These are phyloP conservation scores for Polyodon spathula DNA, from an alignment of 2,113 vertebrate genomes.

Conservation along the genomic window DNA sequence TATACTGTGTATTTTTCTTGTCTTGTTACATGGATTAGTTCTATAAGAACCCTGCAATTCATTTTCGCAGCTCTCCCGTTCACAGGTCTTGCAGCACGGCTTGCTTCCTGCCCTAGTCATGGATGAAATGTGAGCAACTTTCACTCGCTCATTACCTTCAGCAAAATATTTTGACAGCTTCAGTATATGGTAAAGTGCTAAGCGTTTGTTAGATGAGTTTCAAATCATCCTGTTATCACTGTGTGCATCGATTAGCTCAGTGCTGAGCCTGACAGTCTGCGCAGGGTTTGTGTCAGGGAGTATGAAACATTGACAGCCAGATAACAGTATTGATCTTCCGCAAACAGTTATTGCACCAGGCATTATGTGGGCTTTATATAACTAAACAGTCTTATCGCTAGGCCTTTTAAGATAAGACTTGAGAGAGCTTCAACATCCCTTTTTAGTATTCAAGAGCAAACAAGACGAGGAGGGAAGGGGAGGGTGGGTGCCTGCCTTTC, in stretches of 20 bases:
- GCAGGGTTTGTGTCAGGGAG: slow-evolving; percentile 47
- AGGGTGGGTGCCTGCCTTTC: too few species aligned
- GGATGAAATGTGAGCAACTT: slow-evolving; percentile 39
- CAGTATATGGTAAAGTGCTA: slow-evolving; percentile 44
- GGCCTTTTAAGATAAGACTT: slow-evolving; percentile 16
- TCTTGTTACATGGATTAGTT: too few species aligned
- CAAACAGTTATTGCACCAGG: slow-evolving; percentile 45
- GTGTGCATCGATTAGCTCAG: slow-evolving; percentile 55
- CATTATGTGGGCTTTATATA: slow-evolving; percentile 34
- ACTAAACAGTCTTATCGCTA: slow-evolving; percentile 30
- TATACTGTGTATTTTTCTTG: too few species aligned
- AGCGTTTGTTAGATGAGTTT: slow-evolving; percentile 51
- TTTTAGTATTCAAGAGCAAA: slow-evolving; percentile 10
- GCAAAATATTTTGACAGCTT: slow-evolving; percentile 60
- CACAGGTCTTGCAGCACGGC: not conserved
- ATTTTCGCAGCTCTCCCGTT: too few species aligned
- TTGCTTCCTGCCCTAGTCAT: not conserved
- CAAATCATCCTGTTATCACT: slow-evolving; percentile 58
- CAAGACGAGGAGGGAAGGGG: slow-evolving; percentile 5
- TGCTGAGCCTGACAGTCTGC: slow-evolving; percentile 42
- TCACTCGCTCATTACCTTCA: slow-evolving; percentile 43
- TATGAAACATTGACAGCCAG: slow-evolving; percentile 58
- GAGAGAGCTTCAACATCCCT: slow-evolving; percentile 6
- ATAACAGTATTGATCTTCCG: slow-evolving; percentile 61
- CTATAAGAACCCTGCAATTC: too few species aligned